Percentiles rank a stretch among this genome's conserved stretches.
Conservation (phyloP, 2,113 vertebrate species). For the Entomyzon cyanotis region DNA sequence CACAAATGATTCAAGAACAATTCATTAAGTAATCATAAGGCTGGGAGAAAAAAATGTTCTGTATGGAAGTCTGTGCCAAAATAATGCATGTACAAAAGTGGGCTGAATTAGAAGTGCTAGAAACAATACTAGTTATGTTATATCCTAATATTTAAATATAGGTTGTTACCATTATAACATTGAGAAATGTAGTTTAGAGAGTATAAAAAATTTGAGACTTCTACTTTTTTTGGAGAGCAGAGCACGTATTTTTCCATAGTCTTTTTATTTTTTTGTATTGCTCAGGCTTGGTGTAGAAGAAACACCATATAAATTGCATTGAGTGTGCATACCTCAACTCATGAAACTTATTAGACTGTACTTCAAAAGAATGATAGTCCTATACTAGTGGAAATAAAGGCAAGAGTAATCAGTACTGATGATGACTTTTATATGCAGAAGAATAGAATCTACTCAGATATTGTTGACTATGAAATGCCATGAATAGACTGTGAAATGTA, state of each 20-base stretch:
- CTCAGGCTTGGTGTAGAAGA: not conserved
- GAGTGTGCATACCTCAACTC: not conserved
- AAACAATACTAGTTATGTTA: not conserved
- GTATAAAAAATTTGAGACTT: not conserved
- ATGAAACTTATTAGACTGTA: constrained; percentile 25
- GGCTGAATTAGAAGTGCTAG: not conserved
- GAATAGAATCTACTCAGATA: not conserved
- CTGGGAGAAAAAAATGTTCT: not conserved
- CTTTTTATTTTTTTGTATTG: not conserved
- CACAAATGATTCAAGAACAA: not conserved
- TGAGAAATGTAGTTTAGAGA: not conserved
- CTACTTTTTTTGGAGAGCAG: not conserved
- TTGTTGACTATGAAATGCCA: constrained; percentile 35
- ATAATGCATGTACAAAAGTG: not conserved
- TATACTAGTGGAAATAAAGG: constrained; percentile 34
- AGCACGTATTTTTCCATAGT: not conserved
- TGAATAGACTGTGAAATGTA: constrained; percentile 2
- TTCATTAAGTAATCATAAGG: not conserved
- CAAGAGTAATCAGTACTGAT: not conserved
- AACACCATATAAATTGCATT: not conserved
- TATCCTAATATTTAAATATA: not conserved
- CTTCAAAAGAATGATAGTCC: constrained; percentile 27
- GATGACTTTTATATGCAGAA: constrained; percentile 42
- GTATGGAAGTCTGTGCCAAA: not conserved
- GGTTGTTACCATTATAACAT: not conserved